phyloP scores from a whole-genome alignment of 37 sponge, comb jelly and placozoan genomes.

The Diacarnus erythraeanus region DNA sequence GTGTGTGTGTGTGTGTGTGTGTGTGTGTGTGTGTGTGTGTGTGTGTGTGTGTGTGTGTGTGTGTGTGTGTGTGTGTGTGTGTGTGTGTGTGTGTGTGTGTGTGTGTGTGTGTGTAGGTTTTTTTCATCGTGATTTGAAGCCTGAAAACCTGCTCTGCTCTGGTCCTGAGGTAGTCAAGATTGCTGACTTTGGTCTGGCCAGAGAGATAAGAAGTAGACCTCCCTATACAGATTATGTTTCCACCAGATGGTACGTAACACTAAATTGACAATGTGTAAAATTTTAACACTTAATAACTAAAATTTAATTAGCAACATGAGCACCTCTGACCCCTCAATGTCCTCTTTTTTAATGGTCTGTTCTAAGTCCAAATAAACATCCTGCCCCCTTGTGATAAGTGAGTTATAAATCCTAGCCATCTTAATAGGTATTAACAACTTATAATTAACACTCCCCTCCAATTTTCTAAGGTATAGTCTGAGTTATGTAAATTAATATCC shows the following conservation, averaged over 20 bases:
- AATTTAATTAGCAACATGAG: no score
- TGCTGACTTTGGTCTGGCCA: constrained; percentile 97
- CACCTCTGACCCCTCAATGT: background rate
- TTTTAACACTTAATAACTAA: background rate
- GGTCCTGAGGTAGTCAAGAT: constrained; percentile 95
- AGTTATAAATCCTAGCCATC: no score
- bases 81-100: background rate
- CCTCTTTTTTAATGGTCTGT: background rate
- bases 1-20: background rate
- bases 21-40: background rate
- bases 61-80: background rate
- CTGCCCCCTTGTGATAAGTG: no score
- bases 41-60: constrained; percentile 9
- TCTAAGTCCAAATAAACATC: no score
- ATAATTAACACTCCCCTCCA: no score
- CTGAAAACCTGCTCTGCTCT: constrained; percentile 95
- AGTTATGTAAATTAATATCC: no score
- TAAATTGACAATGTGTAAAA: background rate
- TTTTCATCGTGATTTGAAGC: constrained; percentile 98
- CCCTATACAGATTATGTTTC: constrained; percentile 98
- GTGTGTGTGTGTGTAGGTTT: constrained; percentile 61
- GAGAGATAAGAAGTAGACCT: constrained; percentile 94
- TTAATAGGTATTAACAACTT: no score
- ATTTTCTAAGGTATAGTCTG: no score
- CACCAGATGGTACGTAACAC: constrained; percentile 82